Evolutionary conservation across 2,888 invertebrate genomes (phyloP), one percentile per base, ranked within the genome.

Genomic region (Melieria omissa): DNA sequence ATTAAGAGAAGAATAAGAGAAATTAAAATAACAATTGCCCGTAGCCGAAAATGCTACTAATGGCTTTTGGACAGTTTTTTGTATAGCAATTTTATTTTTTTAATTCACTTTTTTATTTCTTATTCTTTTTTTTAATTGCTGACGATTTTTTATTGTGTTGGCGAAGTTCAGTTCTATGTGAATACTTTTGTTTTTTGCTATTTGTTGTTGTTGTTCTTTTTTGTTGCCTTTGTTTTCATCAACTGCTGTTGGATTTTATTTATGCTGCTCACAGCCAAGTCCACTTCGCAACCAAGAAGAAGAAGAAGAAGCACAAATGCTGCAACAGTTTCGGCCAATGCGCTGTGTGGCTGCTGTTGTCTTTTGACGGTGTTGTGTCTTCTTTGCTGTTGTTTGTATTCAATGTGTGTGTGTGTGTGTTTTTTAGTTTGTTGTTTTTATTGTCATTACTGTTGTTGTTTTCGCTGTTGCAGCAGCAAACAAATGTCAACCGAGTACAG

Each of bases 241-340:
- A 49, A 49, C 66, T 60, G 60, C 49, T 60, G 66, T 60, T 67
- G 49, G 42, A 60, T 67, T 67, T 67, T 67, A 67, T 67, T 67
- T 66, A 66, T 66, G 58, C 60, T 47, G 49, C 58, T 49, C 49
- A 14, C 58, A 60, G n/a, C 42, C 42, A 57, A 66, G 29, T n/a
- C 58, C 49, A 60, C 42, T 42, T 47, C 1, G 29, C 29, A 29
- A 29, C 3, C 29, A 29, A 29, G 29, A 29, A 29, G 29, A 29
- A 29, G 16, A 16, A 16, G 29, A 29, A 29, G 29, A 29, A 29
- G 29, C 2, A 46, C 65, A 66, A 66, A 41, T 55, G 57, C 55
- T 44, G 57, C 45, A 52, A 49, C 49, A 41, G 64, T 52, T 64
- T 5, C n/a, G 41, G 41, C 46, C 64, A 7, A 41, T 52, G 10